A percentile compares a stretch with the other conserved stretches of the same genome.
These are phyloP conservation scores for Hipposideros larvatus DNA, from an alignment of 2,797 vertebrate species.

Conservation along the genomic window DNA sequence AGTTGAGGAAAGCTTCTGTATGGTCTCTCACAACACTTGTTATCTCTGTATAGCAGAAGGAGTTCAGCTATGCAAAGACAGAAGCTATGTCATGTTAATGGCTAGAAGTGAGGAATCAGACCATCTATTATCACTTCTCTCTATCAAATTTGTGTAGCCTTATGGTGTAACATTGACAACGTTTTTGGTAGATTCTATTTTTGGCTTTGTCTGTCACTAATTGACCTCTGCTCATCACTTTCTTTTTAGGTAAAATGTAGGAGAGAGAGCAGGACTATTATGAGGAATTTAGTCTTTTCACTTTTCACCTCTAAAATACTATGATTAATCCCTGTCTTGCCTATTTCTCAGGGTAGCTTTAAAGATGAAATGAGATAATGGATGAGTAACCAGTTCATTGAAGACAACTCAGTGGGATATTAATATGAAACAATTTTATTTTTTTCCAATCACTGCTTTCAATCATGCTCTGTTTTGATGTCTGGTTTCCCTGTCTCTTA, in stretches of 20 bases:
- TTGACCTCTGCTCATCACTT: neutral
- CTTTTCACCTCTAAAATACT: neutral
- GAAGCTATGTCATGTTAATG: neutral
- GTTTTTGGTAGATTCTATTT: neutral
- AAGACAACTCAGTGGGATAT: neutral
- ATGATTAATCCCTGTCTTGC: neutral
- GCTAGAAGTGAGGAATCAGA: neutral
- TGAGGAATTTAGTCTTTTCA: slow-evolving; percentile 2
- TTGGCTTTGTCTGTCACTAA: neutral
- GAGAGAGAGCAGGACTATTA: neutral
- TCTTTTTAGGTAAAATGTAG: neutral
- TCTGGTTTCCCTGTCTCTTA: neutral
- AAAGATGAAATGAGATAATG: neutral
- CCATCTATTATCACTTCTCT: neutral
- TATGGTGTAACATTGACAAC: neutral
- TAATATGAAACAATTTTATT: neutral
- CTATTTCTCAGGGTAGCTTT: neutral
- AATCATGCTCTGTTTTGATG: neutral
- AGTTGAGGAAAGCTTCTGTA: neutral
- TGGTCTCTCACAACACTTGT: neutral
- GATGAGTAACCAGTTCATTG: neutral
- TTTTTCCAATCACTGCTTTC: neutral
- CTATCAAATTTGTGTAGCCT: neutral
- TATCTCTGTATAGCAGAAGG: neutral
- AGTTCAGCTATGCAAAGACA: neutral